A percentile compares a stretch with the other conserved stretches of the same genome.
These are phyloP conservation scores for Hydrotaea cyrtoneurina DNA, from an alignment of 2,888 invertebrate species.

Conservation along the genomic window DNA sequence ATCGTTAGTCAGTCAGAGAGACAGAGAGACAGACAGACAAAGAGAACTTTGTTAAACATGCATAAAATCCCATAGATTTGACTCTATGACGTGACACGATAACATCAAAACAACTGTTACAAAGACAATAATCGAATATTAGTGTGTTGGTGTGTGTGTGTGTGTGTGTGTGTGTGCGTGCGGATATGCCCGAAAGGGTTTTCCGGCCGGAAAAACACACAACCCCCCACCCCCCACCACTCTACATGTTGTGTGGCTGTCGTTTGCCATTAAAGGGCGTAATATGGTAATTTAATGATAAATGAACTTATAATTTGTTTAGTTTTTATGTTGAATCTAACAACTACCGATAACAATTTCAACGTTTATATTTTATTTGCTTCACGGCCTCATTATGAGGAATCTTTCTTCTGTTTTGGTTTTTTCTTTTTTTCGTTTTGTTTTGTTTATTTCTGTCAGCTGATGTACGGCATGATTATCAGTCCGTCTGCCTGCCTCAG, in stretches of 20 bases:
- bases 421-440: too few relatives aligned
- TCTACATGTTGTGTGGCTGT: background rate
- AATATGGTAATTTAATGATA: conserved; percentile 59
- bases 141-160: background rate
- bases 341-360: background rate
- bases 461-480: background rate
- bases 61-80: conserved; percentile 27
- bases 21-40: conserved; percentile 1
- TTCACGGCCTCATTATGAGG: background rate
- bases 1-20: conserved; percentile 52
- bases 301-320: conserved; percentile 60
- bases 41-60: background rate
- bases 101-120: conserved; percentile 62
- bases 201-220: conserved; percentile 26
- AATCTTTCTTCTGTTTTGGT: too few relatives aligned
- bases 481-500: too few relatives aligned
- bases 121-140: conserved; percentile 53
- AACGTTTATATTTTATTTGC: background rate
- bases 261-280: conserved; percentile 34
- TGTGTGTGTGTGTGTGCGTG: background rate
- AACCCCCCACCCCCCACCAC: too few relatives aligned
- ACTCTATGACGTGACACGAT: conserved; percentile 57
- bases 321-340: conserved; percentile 38
- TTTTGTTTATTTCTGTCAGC: background rate
- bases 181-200: conserved; percentile 28